Evolutionary conservation across 2,888 invertebrate genomes (phyloP), one percentile per base, ranked within the genome.

Genomic region (Hydrotaea cyrtoneurina): DNA sequence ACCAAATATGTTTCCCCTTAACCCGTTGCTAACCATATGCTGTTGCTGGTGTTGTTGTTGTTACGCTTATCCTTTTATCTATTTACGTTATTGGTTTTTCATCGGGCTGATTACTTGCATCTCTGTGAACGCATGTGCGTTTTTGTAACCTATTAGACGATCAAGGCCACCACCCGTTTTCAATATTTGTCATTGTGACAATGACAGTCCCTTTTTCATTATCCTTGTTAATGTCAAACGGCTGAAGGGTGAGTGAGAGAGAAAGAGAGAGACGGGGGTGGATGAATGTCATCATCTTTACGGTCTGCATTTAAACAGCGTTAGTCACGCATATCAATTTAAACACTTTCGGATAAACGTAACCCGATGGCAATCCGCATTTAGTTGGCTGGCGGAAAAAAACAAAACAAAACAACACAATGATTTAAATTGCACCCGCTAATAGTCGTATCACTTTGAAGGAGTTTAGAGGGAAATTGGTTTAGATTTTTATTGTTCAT

Each of bases 261-360:
- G n/a, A n/a, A n/a, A n/a, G n/a, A n/a, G n/a, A n/a, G n/a, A n/a
- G n/a, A n/a, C n/a, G n/a, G n/a, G 72, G 46, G 74, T 10, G 11
- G 39, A 10, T 1, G 39, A 2, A 11, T 39, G 39, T 39, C 39
- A 39, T 39, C 39, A 39, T 39, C 69, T 73, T 19, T 59, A 72
- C 62, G 71, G 71, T 85, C 79, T 77, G 80, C 66, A 64, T 75
- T 75, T 83, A 88, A 90, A 89, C 88, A 88, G 88, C 85, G 88
- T 91, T 90, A 89, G 90, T 89, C 90, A 91, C 91, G 90, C 90
- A 90, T 90, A 90, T 91, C 89, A 89, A 85, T 86, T 86, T 87
- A 79, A 82, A 83, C 78, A 79, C 84, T 83, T 86, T 69, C 46
- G 43, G 84, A 86, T 85, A 74, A 84, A 86, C 46, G 76, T 80